Evolutionary conservation across 2,113 vertebrate species (phyloP).

Genomic region (Pelvicachromis taeniatus): DNA sequence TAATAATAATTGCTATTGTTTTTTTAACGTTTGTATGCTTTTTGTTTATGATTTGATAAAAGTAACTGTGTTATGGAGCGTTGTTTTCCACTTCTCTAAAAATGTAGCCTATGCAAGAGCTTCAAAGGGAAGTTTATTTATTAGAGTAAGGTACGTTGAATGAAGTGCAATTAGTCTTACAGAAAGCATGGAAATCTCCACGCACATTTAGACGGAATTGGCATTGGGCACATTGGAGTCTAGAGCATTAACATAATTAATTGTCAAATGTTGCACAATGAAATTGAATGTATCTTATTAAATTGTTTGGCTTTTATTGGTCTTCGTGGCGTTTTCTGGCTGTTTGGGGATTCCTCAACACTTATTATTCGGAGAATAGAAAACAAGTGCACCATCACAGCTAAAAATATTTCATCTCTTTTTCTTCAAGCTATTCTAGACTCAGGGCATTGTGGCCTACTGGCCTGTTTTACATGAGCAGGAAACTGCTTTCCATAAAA

Average conservation of each 20-base stretch:
- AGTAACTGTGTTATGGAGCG: constrained; percentile 41
- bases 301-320: constrained; percentile 64
- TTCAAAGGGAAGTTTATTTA: constrained; percentile 76
- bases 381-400: neutral
- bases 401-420: neutral
- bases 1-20: constrained; percentile 48
- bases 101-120: constrained; percentile 49
- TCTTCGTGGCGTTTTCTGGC: constrained; percentile 32
- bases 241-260: constrained; percentile 44
- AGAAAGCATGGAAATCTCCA: constrained; percentile 49
- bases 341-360: constrained; percentile 4
- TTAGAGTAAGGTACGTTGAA: constrained; percentile 75
- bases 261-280: constrained; percentile 77
- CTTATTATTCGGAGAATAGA: neutral
- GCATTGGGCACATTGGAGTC: constrained; percentile 53
- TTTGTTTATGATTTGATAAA: constrained; percentile 63
- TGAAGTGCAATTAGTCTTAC: constrained; percentile 71
- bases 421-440: neutral
- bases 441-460: neutral
- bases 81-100: constrained; percentile 60
- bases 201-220: constrained; percentile 50
- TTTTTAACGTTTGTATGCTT: constrained; percentile 61
- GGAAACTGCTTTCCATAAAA: constrained; percentile 51
- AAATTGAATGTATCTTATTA: constrained; percentile 83
- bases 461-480: constrained; percentile 43